These are phyloP conservation scores for Troides aeacus DNA, from an alignment of 2,888 invertebrate species.

Conservation along the genomic window DNA sequence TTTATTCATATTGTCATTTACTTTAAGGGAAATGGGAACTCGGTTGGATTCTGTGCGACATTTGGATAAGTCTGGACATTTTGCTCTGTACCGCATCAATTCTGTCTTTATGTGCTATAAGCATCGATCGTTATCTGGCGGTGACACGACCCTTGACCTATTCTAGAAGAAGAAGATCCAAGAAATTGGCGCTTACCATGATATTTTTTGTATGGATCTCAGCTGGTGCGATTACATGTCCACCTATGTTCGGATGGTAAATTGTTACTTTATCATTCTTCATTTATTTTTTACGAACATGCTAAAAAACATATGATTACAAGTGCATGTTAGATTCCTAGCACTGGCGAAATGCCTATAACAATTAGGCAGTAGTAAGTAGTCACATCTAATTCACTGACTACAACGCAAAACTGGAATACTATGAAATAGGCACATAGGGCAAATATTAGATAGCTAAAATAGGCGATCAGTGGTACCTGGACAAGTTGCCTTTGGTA, in stretches of 20 bases:
- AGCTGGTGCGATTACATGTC: constrained; percentile 94
- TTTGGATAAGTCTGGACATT: constrained; percentile 96
- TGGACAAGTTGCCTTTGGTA: too few species aligned
- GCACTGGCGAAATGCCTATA: too few species aligned
- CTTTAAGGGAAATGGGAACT: constrained; percentile 90
- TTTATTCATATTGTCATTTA: neutral
- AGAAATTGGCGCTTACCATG: constrained; percentile 90
- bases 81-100: constrained; percentile 96
- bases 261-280: constrained; percentile 51
- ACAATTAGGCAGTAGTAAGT: too few species aligned
- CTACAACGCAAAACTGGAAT: too few species aligned
- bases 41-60: constrained; percentile 92
- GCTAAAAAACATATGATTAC: too few species aligned
- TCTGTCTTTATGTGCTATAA: constrained; percentile 94
- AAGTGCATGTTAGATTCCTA: too few species aligned
- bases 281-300: too few species aligned
- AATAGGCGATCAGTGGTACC: too few species aligned
- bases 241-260: constrained; percentile 95
- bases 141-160: constrained; percentile 96
- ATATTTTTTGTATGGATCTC: constrained; percentile 94
- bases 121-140: constrained; percentile 93
- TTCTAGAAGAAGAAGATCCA: constrained; percentile 91
- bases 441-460: too few species aligned
- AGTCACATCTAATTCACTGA: too few species aligned
- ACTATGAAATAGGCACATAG: too few species aligned